Evolutionary conservation across 2,113 vertebrate genomes (phyloP), one percentile per base, ranked within the genome.

Genomic region (Dasyornis broadbenti): DNA sequence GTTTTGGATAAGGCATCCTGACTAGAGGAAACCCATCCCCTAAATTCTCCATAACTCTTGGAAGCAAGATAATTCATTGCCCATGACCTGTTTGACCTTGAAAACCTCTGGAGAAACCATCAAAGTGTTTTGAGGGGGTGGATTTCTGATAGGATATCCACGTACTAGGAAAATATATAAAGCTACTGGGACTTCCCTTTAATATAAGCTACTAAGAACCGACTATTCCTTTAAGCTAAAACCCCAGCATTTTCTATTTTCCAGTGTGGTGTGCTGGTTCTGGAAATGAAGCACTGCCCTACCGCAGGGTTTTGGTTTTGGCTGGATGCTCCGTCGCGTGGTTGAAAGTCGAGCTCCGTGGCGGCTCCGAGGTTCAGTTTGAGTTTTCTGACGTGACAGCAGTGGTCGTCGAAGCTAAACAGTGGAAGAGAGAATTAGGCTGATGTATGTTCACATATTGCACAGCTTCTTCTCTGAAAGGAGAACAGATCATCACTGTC

Each of bases 251-350:
- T 40, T 69, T 44, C 13, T 42, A 0, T 24, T 71, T 27, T 50
- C 13, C 31, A 7, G 39, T 7, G 28, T 1, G 11, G 53, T 12
- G 42, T 11, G 42, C 31, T 69, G 65, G 20, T 2, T 57, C 30
- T 56, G 73, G 50, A 15, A 28, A 45, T 4, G 49, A 68, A 68
- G 82, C n/a, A 3, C 40, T 73, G 76, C 72, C 97, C 98, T 98
- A 99, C 99, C 99, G 13, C 98, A 90, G 11, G 98, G 98, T 94
- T 99, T 99, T 37, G 98, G 98, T 94, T 99, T 99, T 30, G 99
- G 99, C 96, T 99, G 99, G 97, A 99, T 98, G 98, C 99, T 99
- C 83, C 99, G 97, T 19, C 99, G 98, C 0, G 99, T 99, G 27
- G 99, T 99, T 2, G 99, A 99, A 18, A 99, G 98, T 17, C 99